Conservation (phyloP, 2,113 vertebrate genomes). For the Sardina pilchardus region DNA sequence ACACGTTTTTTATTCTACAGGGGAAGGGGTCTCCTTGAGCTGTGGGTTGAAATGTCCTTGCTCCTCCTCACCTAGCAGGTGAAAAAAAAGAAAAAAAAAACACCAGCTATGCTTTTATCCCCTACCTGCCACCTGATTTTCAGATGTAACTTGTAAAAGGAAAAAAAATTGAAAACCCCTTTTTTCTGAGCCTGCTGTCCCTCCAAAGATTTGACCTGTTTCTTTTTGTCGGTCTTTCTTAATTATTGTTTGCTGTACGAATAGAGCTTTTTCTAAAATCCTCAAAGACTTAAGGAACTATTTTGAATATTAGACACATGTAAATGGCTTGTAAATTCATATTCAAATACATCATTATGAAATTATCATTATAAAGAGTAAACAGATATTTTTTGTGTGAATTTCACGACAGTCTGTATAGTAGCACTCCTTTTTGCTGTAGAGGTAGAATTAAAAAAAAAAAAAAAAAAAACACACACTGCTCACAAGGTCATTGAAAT, state of each 20-base stretch:
- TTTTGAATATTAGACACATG: slow-evolving; percentile 79
- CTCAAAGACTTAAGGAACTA: slow-evolving; percentile 76
- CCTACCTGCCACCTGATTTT: slow-evolving; percentile 59
- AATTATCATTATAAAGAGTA: slow-evolving; percentile 74
- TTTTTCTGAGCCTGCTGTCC: slow-evolving; percentile 71
- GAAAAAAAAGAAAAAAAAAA: slow-evolving; percentile 54
- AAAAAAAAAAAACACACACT: slow-evolving; percentile 64
- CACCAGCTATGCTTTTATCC: slow-evolving; percentile 71
- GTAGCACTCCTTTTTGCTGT: slow-evolving; percentile 72
- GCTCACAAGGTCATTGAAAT: slow-evolving; percentile 71
- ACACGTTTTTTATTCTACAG: slow-evolving; percentile 12
- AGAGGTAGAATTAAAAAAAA: slow-evolving; percentile 71
- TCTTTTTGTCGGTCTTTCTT: slow-evolving; percentile 26
- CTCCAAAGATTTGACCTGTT: slow-evolving; percentile 75
- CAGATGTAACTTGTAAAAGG: slow-evolving; percentile 67
- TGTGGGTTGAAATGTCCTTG: slow-evolving; percentile 61
- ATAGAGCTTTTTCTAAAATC: slow-evolving; percentile 70
- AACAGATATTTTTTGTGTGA: slow-evolving; percentile 77
- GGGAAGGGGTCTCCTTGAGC: slow-evolving; percentile 34
- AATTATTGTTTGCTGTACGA: slow-evolving; percentile 76
- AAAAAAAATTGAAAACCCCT: slow-evolving; percentile 58
- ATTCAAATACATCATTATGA: slow-evolving; percentile 74
- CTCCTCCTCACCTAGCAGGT: slow-evolving; percentile 70
- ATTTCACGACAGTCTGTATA: slow-evolving; percentile 79
- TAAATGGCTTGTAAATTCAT: slow-evolving; percentile 80